Conservation (phyloP, 30 jellyfish, hydroid and myxozoan genomes). For the Rhopilema esculentum region DNA sequence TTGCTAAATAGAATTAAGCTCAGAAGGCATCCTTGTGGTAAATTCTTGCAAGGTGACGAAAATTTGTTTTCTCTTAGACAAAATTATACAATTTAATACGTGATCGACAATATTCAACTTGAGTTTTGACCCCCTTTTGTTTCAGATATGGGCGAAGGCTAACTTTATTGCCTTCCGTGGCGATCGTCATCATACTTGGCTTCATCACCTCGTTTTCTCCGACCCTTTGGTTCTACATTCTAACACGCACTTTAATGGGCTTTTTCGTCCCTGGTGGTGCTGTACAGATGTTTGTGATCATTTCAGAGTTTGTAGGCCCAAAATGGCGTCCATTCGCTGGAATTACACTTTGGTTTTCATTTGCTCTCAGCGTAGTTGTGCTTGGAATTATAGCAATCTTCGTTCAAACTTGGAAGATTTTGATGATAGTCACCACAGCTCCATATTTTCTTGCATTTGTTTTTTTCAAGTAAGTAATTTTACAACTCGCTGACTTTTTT, state of each 20-base stretch:
- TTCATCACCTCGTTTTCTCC: constrained; percentile 76
- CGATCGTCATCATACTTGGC: constrained; percentile 42
- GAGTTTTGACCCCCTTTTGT: background rate
- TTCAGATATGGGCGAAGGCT: constrained; percentile 77
- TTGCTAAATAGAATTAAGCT: too few relatives aligned
- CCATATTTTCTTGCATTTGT: constrained; percentile 73
- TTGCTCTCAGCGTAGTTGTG: constrained; percentile 61
- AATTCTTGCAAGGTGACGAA: too few relatives aligned
- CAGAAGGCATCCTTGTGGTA: too few relatives aligned
- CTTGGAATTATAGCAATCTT: constrained; percentile 90
- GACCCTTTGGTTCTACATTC: constrained; percentile 57
- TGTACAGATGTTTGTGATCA: constrained; percentile 74
- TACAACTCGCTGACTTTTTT: background rate
- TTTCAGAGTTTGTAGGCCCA: constrained; percentile 85
- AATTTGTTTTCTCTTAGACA: background rate
- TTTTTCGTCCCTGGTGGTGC: constrained; percentile 79
- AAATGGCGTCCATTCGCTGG: constrained; percentile 91
- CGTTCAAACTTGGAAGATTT: constrained; percentile 84
- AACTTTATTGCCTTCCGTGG: constrained; percentile 68
- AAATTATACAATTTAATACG: too few relatives aligned
- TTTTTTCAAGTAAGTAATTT: constrained; percentile 67
- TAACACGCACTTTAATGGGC: constrained; percentile 71
- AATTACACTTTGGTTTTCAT: constrained; percentile 63
- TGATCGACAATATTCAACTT: background rate
- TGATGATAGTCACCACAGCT: constrained; percentile 72